phyloP scores from a whole-genome alignment of 2,113 vertebrate species.

The Grammomys surdaster region DNA sequence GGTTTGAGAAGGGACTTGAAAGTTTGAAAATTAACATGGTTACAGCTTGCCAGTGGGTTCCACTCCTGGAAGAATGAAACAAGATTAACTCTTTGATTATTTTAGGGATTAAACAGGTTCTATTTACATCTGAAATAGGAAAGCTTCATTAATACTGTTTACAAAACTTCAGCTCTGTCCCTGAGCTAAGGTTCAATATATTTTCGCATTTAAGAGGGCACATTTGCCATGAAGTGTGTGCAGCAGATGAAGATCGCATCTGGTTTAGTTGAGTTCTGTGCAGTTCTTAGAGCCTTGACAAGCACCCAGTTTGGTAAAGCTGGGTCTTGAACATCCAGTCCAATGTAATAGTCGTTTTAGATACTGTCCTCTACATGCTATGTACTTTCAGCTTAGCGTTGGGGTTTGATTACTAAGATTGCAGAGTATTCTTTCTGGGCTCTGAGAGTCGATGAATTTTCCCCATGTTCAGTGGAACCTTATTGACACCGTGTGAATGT shows the following conservation, averaged over 20 bases:
- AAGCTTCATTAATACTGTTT: constrained; percentile 67
- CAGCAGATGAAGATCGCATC: background rate
- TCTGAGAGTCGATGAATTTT: background rate
- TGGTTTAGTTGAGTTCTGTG: background rate
- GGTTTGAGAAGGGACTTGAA: constrained; percentile 82
- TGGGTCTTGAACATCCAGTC: background rate
- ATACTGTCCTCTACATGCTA: background rate
- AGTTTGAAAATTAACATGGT: constrained; percentile 88
- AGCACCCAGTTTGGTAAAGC: constrained; percentile 8
- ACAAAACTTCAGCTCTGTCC: constrained; percentile 73
- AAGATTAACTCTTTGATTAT: constrained; percentile 87
- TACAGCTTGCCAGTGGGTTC: constrained; percentile 84
- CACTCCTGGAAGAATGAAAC: constrained; percentile 79
- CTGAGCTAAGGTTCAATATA: constrained; percentile 66
- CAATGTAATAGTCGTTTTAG: background rate
- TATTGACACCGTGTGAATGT: background rate
- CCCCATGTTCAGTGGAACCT: accelerated
- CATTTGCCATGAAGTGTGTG: constrained; percentile 9
- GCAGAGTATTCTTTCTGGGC: background rate
- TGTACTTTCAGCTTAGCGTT: background rate
- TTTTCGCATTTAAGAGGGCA: constrained; percentile 54
- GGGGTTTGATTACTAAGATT: background rate
- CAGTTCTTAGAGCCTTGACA: background rate
- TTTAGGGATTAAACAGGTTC: constrained; percentile 72
- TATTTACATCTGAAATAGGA: constrained; percentile 68